Base-by-base conservation (phyloP, 2,113 vertebrate species). In the Peromyscus leucopus region DNA sequence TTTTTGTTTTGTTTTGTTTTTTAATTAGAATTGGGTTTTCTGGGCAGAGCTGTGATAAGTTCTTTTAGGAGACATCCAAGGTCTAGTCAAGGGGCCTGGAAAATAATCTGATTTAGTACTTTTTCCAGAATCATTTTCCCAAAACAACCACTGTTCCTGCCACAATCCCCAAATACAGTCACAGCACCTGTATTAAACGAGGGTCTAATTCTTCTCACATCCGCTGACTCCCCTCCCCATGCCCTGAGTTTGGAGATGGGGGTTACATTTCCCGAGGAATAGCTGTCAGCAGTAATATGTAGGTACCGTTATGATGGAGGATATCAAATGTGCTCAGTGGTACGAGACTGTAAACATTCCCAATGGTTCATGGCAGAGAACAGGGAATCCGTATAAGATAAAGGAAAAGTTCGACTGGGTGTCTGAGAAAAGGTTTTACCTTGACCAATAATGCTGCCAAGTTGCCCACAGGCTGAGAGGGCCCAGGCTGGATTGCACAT, bases 371-470 rank as follows among this genome's bases (percentile, higher is more conserved):
- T 28, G 89, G 61, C 46, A 61, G 57, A 94, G 93, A 97, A 94
- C 55, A 97, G 96, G 96, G 98, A 96, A 95, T 91, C 76, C 93
- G 6, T 85, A 95, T 76, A 96, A 83, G 93, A 93, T 76, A 95
- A 97, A 93, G 7, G 74, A 97, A 98, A 88, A 78, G 28, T 61
- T 15, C 71, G n/a, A 63, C 86, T 78, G 92, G 89, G 94, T 87
- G 93, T 96, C 42, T 97, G 85, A 89, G 74, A 83, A 97, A 95
- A 97, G 83, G 97, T 88, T 95, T 98, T 97, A 78, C 95, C 98
- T 12, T 92, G 92, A 98, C 93, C 93, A 94, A 84, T 28, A 94
- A 90, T 36, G 92, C 95, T 98, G 97, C 78, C 83, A 19, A 78
- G 24, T 31, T 95, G 71, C 80, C 72, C 2, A 0, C 8, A 75